Percentiles rank a stretch among this genome's conserved stretches.
Evolutionary conservation across 2,797 vertebrate species (phyloP).

Genomic region (Ctenopoma kingsleyae): DNA sequence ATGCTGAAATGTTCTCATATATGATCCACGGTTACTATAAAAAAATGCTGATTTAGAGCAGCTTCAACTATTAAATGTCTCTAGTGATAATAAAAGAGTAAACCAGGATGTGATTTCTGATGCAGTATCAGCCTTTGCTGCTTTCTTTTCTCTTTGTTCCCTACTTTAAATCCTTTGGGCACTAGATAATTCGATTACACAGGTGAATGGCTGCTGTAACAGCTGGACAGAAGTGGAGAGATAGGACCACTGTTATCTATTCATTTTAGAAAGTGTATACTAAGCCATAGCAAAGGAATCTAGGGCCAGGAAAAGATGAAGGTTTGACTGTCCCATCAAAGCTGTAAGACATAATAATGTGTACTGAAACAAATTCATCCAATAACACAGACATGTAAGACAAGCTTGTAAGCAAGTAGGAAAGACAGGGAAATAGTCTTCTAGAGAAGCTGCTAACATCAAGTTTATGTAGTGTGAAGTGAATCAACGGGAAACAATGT

Average conservation of each 20-base stretch:
- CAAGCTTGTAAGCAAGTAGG: conserved; percentile 9
- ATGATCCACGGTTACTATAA: background rate
- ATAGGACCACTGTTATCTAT: conserved; percentile 34
- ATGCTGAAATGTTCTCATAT: too few relatives aligned
- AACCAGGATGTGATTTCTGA: too few relatives aligned
- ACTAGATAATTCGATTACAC: conserved; percentile 51
- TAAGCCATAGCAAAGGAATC: conserved; percentile 50
- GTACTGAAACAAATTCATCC: conserved; percentile 57
- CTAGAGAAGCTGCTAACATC: conserved; percentile 16
- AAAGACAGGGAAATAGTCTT: conserved; percentile 23
- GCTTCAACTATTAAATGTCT: background rate
- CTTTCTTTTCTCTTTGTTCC: background rate
- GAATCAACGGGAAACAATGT: conserved; percentile 17
- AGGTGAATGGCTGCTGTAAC: conserved; percentile 52
- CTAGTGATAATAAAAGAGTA: too few relatives aligned
- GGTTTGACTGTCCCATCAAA: conserved; percentile 13
- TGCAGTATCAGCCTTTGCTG: background rate
- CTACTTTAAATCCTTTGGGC: background rate
- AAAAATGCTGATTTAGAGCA: background rate
- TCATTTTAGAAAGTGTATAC: conserved; percentile 40
- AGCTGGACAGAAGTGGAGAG: conserved; percentile 42
- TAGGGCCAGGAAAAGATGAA: conserved; percentile 32
- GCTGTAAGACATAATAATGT: conserved; percentile 24
- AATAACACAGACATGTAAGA: conserved; percentile 39
- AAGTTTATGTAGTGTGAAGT: conserved; percentile 23